Evolutionary conservation across 2,797 vertebrate species (phyloP).

Genomic region (Rhyacichthys aspro): DNA sequence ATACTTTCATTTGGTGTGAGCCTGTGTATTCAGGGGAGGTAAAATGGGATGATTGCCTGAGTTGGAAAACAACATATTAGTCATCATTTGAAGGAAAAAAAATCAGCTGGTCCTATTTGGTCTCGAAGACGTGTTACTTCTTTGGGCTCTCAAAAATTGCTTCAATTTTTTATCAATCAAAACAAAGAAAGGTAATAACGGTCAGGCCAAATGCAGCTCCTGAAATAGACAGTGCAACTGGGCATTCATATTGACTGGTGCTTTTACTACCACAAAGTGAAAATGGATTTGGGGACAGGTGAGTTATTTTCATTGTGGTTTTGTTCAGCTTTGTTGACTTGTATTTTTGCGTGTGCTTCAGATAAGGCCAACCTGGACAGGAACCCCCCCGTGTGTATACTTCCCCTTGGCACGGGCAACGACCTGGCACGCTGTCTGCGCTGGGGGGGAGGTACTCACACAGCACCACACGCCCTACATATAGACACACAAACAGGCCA

Average conservation of each 20-base stretch:
- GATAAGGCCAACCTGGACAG: slow-evolving; percentile 92
- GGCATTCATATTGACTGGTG: slow-evolving; percentile 41
- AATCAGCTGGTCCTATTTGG: slow-evolving; percentile 55
- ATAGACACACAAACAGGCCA: slow-evolving; percentile 10
- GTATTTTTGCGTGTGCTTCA: slow-evolving; percentile 66
- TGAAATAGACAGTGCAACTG: slow-evolving; percentile 66
- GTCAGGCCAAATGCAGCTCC: slow-evolving; percentile 60
- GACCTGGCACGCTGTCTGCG: slow-evolving; percentile 93
- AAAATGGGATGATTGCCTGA: slow-evolving; percentile 78
- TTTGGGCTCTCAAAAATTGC: slow-evolving; percentile 80
- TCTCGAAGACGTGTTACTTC: slow-evolving; percentile 62
- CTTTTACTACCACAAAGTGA: slow-evolving; percentile 35
- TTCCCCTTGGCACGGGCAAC: slow-evolving; percentile 95
- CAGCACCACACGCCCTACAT: slow-evolving; percentile 10
- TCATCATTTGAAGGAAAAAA: slow-evolving; percentile 66
- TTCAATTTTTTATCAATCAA: slow-evolving; percentile 85
- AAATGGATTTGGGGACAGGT: slow-evolving; percentile 48
- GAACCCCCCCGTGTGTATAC: slow-evolving; percentile 93
- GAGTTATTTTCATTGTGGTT: slow-evolving; percentile 1
- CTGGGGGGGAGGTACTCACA: slow-evolving; percentile 93
- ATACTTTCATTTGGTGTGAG: slow-evolving; percentile 70
- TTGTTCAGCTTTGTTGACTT: slow-evolving; percentile 40
- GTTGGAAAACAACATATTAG: slow-evolving; percentile 78
- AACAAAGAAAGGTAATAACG: slow-evolving; percentile 79
- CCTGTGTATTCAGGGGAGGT: slow-evolving; percentile 56